Conservation (phyloP, 2,888 invertebrate genomes). For the Heterodera filipjevi region DNA sequence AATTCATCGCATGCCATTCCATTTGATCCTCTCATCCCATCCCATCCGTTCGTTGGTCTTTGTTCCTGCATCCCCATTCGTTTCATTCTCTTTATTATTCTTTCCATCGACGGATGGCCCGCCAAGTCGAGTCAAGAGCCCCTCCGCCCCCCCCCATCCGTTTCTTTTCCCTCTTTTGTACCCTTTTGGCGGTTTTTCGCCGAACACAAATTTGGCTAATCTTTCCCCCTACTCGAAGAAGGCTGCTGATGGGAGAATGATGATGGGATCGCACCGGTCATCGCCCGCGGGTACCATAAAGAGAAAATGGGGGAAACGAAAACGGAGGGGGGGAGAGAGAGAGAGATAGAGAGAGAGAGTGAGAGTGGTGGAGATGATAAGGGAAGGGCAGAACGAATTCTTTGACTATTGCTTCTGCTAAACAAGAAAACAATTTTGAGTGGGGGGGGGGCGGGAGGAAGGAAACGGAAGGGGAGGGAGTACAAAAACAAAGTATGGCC, state of each 20-base stretch:
- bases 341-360: too few species aligned
- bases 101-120: slow-evolving; percentile 10
- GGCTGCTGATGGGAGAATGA: not conserved
- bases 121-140: not conserved
- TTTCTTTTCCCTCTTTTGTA: not conserved
- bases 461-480: too few species aligned
- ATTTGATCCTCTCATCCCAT: not conserved
- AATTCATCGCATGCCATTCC: not conserved
- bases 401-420: not conserved
- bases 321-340: not conserved
- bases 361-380: too few species aligned
- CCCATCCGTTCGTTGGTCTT: not conserved
- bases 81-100: slow-evolving; percentile 23
- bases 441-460: not conserved
- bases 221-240: not conserved
- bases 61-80: not conserved
- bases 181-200: slow-evolving; percentile 9
- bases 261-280: slow-evolving; percentile 3
- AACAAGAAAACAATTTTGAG: not conserved
- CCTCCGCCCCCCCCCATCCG: not conserved
- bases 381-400: not conserved
- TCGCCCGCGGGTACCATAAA: slow-evolving; percentile 11
- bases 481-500: too few species aligned
- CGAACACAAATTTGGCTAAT: slow-evolving; percentile 19
- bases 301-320: not conserved